These are phyloP conservation scores for Sphecodes monilicornis DNA, from an alignment of 2,888 invertebrate species.

Conservation along the genomic window DNA sequence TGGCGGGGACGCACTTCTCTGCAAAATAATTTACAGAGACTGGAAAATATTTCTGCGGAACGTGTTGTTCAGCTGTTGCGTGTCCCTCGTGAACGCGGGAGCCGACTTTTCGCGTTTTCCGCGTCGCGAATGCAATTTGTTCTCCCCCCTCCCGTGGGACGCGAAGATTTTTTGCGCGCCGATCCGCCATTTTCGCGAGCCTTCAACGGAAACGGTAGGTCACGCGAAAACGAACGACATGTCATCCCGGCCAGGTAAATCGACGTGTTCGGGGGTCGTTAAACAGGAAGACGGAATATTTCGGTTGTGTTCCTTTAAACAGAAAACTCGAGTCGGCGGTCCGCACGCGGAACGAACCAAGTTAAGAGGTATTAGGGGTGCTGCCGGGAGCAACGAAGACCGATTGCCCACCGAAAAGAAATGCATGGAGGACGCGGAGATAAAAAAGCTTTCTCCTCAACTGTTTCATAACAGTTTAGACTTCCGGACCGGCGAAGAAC, in stretches of 20 bases:
- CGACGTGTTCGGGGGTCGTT: background rate
- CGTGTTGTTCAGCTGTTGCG: background rate
- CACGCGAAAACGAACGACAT: background rate
- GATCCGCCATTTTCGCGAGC: background rate
- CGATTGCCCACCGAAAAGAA: constrained; percentile 70
- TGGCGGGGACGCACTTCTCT: background rate
- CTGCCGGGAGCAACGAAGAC: constrained; percentile 47
- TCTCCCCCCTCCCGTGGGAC: background rate
- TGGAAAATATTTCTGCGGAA: background rate
- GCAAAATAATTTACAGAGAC: constrained; percentile 31
- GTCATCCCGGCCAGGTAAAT: background rate
- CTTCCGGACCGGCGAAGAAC: constrained; percentile 62
- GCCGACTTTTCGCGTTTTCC: background rate
- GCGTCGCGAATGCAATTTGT: background rate
- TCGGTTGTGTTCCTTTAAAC: background rate
- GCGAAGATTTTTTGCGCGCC: constrained; percentile 1
- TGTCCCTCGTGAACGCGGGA: background rate
- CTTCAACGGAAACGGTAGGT: background rate
- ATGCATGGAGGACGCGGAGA: constrained; percentile 57
- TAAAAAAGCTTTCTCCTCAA: constrained; percentile 71
- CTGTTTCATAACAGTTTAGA: constrained; percentile 73
- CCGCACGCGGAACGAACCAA: constrained; percentile 19
- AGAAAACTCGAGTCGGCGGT: background rate
- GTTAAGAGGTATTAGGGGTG: constrained; percentile 21
- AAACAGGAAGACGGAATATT: background rate